Conservation (phyloP, 2,113 vertebrate genomes). For the Oncorhynchus gorbuscha region DNA sequence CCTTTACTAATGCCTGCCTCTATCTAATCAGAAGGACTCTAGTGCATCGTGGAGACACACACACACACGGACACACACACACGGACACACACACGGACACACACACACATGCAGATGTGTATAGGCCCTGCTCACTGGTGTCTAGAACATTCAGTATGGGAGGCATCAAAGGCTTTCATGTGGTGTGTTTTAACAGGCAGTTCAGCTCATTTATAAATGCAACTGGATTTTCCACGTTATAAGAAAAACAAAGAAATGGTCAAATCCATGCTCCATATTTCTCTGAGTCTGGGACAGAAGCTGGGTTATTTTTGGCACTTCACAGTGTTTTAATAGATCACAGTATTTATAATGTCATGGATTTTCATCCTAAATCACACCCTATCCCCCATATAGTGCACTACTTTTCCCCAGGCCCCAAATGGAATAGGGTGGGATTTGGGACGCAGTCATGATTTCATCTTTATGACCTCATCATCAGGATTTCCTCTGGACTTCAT, state of each 20-base stretch:
- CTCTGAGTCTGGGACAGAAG: background rate
- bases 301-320: background rate
- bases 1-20: constrained; percentile 57
- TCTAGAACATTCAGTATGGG: constrained; percentile 62
- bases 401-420: too few relatives aligned
- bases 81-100: background rate
- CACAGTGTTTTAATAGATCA: background rate
- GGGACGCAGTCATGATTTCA: background rate
- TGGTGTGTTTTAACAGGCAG: background rate
- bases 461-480: background rate
- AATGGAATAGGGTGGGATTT: too few relatives aligned
- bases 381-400: too few relatives aligned
- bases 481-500: too few relatives aligned
- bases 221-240: background rate
- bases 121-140: constrained; percentile 67
- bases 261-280: background rate
- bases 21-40: constrained; percentile 14
- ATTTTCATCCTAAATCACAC: too few relatives aligned
- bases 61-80: background rate
- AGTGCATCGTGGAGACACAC: constrained; percentile 13
- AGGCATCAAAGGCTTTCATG: background rate
- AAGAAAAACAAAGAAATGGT: background rate
- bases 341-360: background rate
- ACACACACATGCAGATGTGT: constrained; percentile 1
- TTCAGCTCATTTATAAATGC: background rate